These are phyloP conservation scores for Alectoris magna DNA, from an alignment of 2,797 vertebrate species.

Conservation along the genomic window DNA sequence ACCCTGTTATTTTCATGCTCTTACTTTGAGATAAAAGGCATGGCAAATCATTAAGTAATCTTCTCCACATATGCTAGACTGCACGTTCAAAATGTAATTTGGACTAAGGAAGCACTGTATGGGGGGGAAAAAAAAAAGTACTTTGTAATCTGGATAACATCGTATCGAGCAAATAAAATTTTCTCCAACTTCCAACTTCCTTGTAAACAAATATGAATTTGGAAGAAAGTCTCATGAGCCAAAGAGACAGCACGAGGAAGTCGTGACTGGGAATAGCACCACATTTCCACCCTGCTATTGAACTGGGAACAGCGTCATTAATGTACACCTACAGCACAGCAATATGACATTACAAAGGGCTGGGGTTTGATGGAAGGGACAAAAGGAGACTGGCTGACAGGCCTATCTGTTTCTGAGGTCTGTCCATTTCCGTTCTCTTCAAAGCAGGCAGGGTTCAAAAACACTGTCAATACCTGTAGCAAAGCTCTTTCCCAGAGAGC, in stretches of 20 bases:
- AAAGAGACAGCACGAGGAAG: fast-evolving
- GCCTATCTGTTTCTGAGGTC: neutral
- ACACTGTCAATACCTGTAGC: neutral
- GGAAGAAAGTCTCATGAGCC: fast-evolving
- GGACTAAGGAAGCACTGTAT: neutral
- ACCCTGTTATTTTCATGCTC: neutral
- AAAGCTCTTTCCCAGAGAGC: neutral
- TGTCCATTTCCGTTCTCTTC: neutral
- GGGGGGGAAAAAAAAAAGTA: neutral
- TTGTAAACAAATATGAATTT: fast-evolving
- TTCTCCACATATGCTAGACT: neutral
- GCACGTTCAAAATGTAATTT: neutral
- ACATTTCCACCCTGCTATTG: neutral
- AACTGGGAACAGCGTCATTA: neutral
- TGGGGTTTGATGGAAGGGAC: fast-evolving
- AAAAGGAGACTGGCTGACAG: neutral
- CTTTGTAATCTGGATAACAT: neutral
- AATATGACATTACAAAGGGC: neutral
- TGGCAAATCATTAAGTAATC: neutral
- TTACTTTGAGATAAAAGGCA: neutral
- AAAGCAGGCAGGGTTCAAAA: neutral
- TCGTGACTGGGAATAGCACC: fast-evolving
- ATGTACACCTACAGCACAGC: neutral
- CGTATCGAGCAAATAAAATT: neutral
- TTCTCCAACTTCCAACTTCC: neutral